These are phyloP conservation scores for Pasiphila rectangulata DNA, from an alignment of 2,888 invertebrate species.

Conservation along the genomic window DNA sequence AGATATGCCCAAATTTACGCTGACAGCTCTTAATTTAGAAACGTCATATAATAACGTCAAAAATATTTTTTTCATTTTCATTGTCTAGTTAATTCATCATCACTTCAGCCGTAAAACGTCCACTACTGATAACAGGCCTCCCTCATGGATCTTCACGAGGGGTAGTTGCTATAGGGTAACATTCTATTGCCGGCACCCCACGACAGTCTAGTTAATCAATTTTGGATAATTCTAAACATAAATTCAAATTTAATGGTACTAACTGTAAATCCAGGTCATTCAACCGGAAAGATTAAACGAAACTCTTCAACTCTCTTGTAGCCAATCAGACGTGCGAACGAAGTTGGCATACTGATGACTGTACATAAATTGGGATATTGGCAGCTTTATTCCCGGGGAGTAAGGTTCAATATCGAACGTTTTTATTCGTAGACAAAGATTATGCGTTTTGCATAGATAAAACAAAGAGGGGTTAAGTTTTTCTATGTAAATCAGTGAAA, in stretches of 20 bases:
- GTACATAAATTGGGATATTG: constrained; percentile 15
- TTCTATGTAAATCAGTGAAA: constrained; percentile 1
- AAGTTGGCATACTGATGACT: constrained; percentile 63
- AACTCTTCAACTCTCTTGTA: constrained; percentile 57
- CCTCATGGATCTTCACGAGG: too few relatives aligned
- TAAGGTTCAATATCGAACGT: constrained; percentile 29
- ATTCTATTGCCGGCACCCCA: too few relatives aligned
- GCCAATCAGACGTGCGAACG: constrained; percentile 65
- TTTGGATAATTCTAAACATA: constrained; percentile 9
- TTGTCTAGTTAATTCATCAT: background rate
- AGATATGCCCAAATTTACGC: too few relatives aligned
- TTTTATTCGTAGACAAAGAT: constrained; percentile 24
- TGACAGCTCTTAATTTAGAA: too few relatives aligned
- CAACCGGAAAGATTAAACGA: constrained; percentile 61
- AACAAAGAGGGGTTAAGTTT: constrained; percentile 13
- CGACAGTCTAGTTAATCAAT: too few relatives aligned
- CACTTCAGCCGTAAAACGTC: too few relatives aligned
- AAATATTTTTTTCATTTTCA: too few relatives aligned
- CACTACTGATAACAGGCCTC: too few relatives aligned
- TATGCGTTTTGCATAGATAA: constrained; percentile 21
- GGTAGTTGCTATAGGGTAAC: too few relatives aligned
- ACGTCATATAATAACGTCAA: too few relatives aligned
- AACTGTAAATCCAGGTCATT: constrained; percentile 61
- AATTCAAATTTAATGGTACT: constrained; percentile 47
- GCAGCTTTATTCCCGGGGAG: constrained; percentile 14